Base-by-base conservation (phyloP, 2,113 vertebrate genomes). In the Pseudopipra pipra region DNA sequence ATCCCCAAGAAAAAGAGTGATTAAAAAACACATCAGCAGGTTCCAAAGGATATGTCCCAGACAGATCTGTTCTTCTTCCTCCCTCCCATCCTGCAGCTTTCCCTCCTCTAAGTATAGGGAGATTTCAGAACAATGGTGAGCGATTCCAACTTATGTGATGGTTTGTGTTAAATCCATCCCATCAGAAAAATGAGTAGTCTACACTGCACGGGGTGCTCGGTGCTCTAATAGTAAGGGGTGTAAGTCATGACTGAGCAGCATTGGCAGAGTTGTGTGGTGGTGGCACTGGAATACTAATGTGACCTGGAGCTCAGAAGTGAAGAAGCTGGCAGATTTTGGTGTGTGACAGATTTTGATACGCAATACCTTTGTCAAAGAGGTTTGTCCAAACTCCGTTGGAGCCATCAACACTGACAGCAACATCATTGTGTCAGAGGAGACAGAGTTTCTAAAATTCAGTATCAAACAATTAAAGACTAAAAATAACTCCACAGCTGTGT, bases 161-260 rank as follows among this genome's bases (percentile, higher is more conserved):
- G 21, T 58, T 77, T 74, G 44, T 22, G 44, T 46, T 73, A 51
- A 20, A 75, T 4, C 16, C 47, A 37, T 23, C 5, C 19, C 4
- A 12, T 16, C 67, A 76, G 68, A 73, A 90, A 76, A 89, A 68
- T 8, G 10, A 49, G 25, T 31, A 39, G 14, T 46, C 55, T 74
- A 23, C 44, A 55, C 19, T 0, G 1, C 0, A 2, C 44, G 66
- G 30, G 43, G 30, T 67, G 35, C 46, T 58, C 0, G 0, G 11
- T 89, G 58, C 55, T 80, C 3, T 51, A 93, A 59, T 7, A 77
- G 54, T 16, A 33, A 63, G 12, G 20, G 4, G 20, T 46, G 30
- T 62, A 71, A 46, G 71, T 82, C 67, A 72, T 33, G 44, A 37
- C 46, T 73, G 46, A 79, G 37, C 47, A 63, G 33, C 41, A 30